These are phyloP conservation scores for Monochamus alternatus DNA, from an alignment of 2,888 invertebrate genomes.

Conservation along the genomic window DNA sequence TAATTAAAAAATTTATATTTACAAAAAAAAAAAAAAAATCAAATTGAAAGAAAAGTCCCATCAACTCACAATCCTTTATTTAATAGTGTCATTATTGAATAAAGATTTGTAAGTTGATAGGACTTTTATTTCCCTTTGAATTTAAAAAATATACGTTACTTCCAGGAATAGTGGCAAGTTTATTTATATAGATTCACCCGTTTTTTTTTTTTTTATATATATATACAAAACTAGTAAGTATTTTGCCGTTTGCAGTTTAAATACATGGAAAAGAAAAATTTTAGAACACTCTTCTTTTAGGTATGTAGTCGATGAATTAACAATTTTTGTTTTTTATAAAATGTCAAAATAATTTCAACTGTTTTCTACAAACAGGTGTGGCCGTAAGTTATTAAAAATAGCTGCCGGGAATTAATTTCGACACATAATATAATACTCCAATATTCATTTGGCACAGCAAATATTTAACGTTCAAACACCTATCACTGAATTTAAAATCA, in stretches of 20 bases:
- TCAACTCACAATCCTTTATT: no score
- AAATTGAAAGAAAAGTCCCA: neutral
- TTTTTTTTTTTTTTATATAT: neutral
- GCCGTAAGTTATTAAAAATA: no score
- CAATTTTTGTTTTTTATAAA: neutral
- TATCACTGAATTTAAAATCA: neutral
- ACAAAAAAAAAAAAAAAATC: neutral
- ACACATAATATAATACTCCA: no score
- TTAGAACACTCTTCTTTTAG: neutral
- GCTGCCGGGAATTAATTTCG: no score
- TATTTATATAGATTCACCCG: neutral
- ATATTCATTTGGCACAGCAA: neutral
- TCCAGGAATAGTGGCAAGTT: conserved; percentile 7
- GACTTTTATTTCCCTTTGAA: no score
- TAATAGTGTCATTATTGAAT: no score
- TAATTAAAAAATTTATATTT: neutral
- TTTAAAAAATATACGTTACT: neutral
- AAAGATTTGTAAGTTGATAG: no score
- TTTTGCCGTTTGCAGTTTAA: neutral
- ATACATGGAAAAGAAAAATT: no score
- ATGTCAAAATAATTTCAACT: no score
- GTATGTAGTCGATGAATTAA: neutral
- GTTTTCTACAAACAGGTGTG: no score
- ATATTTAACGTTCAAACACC: neutral
- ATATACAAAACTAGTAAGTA: neutral